phyloP scores from a whole-genome alignment of 2,113 vertebrate species.

The Mustelus asterias region DNA sequence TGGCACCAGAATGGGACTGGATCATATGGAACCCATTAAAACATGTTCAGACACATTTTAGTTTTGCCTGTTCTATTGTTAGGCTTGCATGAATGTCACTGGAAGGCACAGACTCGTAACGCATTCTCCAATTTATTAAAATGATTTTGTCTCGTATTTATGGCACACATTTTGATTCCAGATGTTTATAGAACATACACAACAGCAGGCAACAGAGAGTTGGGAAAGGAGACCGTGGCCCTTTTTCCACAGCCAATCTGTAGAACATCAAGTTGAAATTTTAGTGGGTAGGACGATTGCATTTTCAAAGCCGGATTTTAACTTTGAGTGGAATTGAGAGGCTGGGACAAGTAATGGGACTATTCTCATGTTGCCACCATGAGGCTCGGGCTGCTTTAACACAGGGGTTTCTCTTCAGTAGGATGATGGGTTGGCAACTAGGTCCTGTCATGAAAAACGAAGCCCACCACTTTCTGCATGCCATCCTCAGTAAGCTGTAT shows the following conservation, averaged over 20 bases:
- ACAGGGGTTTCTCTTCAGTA: background rate
- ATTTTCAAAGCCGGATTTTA: background rate
- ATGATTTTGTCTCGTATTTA: background rate
- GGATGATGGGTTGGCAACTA: background rate
- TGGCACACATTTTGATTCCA: background rate
- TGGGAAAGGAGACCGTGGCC: background rate
- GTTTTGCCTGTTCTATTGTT: constrained; percentile 7
- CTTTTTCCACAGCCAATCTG: background rate
- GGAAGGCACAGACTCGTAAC: background rate
- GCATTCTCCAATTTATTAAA: background rate
- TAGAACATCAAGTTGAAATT: background rate
- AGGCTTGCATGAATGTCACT: background rate
- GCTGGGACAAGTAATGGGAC: background rate
- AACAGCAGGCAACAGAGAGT: background rate
- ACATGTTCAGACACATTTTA: background rate
- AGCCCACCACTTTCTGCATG: background rate
- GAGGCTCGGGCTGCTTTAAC: background rate
- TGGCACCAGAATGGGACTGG: background rate
- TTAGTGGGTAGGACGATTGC: background rate
- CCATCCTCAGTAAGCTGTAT: background rate
- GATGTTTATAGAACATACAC: background rate
- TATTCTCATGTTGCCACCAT: background rate
- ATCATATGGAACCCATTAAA: background rate
- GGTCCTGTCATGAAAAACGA: background rate
- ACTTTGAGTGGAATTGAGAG: background rate